phyloP scores from a whole-genome alignment of 2,113 vertebrate genomes.

The Ptyas mucosa region DNA sequence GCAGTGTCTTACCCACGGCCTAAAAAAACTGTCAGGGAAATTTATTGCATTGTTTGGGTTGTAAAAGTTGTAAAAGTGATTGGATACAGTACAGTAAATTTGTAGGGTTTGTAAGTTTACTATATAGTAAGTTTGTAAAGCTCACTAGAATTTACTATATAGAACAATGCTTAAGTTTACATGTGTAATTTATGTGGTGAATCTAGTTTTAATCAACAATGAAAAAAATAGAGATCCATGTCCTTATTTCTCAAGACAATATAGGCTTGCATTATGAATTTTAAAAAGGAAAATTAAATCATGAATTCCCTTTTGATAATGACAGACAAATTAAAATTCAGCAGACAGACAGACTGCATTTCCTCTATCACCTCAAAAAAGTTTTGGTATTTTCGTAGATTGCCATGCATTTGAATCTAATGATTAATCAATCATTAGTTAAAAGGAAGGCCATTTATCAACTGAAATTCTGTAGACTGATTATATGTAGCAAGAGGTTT shows the following conservation, averaged over 20 bases:
- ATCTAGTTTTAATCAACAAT: neutral
- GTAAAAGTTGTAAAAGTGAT: neutral
- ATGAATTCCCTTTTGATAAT: neutral
- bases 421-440: conserved; percentile 1
- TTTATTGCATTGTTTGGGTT: neutral
- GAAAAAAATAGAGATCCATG: neutral
- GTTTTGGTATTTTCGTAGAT: neutral
- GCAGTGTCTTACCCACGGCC: neutral
- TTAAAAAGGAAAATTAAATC: neutral
- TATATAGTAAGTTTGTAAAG: neutral
- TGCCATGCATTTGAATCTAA: neutral
- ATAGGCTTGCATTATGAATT: neutral
- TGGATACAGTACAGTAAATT: neutral
- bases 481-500: neutral
- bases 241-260: neutral
- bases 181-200: neutral
- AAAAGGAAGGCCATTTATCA: neutral
- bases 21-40: neutral
- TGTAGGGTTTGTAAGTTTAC: neutral
- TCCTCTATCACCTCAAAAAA: neutral
- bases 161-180: neutral
- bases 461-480: neutral
- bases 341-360: neutral
- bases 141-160: neutral
- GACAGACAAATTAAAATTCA: neutral